Base-by-base conservation (phyloP, 2,113 vertebrate genomes). In the Takifugu flavidus region DNA sequence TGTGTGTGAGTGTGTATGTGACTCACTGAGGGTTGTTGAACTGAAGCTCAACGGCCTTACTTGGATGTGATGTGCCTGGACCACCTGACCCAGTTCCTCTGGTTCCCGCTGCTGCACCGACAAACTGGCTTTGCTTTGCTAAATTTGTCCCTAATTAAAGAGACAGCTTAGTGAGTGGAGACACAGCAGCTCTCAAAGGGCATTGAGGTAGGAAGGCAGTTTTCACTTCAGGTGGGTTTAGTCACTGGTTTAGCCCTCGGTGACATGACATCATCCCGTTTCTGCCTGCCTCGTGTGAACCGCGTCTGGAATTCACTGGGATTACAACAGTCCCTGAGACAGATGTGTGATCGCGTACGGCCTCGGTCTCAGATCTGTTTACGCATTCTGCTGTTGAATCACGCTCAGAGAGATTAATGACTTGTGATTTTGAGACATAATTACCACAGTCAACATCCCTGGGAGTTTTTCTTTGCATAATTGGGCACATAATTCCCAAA, bases 1-100 rank as follows among this genome's bases (percentile, higher is more conserved):
- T 44, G 13, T 63, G 50, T 47, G 58, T 49, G 57, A 20, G 28
- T 43, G 50, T 49, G 59, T 49, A 49, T 12, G 52, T 70, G 76
- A 59, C n/a, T 77, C 59, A 70, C 49, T 44, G 75, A 68, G 60
- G 44, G 69, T 52, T 26, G 56, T 56, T 53, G 56, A 67, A 77
- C 34, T 67, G 73, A 80, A 79, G 79, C 80, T 80, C 77, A 72
- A 71, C 76, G 80, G 72, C 76, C 80, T 75, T 71, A 74, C 76
- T 77, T 49, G 14, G 77, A 74, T 59, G 51, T 28, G 59, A 71
- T 78, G 70, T 43, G 65, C 63, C 55, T 13, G 20, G 49, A 79
- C 71, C 67, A 75, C 67, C 71, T 59, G 73, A 80, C 75, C 75
- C 60, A 72, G 77, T 77, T 77, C 15, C 15, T 59, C 53, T 70